Conservation (phyloP, 2,113 vertebrate species). For the Myrmecophaga tridactyla region DNA sequence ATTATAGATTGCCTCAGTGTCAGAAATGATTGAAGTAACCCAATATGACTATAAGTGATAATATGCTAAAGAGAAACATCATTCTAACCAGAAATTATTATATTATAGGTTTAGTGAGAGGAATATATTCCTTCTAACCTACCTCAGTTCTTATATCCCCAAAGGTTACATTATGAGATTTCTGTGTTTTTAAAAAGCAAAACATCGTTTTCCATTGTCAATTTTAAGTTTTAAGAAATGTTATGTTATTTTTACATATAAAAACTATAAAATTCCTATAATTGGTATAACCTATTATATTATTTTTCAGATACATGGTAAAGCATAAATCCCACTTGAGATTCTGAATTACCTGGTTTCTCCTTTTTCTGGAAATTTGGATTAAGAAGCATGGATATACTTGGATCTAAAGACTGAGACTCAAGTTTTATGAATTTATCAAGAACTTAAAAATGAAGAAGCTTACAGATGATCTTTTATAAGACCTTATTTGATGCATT, state of each 20-base stretch:
- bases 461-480: conserved; percentile 81
- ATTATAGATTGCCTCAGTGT: background rate
- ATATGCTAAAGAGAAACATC: background rate
- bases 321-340: conserved; percentile 99
- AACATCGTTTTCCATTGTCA: background rate
- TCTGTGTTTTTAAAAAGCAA: background rate
- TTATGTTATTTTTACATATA: background rate
- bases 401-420: conserved; percentile 79
- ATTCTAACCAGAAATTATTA: background rate
- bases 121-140: background rate
- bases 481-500: conserved; percentile 83
- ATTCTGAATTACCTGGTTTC: conserved; percentile 88
- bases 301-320: conserved; percentile 94
- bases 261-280: conserved; percentile 12
- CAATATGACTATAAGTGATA: background rate
- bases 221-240: conserved; percentile 40
- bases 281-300: conserved; percentile 20
- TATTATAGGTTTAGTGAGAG: background rate
- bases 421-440: conserved; percentile 78
- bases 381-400: conserved; percentile 80
- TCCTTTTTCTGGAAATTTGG: conserved; percentile 81
- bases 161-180: background rate
- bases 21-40: background rate
- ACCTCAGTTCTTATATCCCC: background rate
- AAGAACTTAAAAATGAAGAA: conserved; percentile 82